Base-by-base conservation (phyloP, 2,888 invertebrate genomes). In the Eumacrocentrus americanus region DNA sequence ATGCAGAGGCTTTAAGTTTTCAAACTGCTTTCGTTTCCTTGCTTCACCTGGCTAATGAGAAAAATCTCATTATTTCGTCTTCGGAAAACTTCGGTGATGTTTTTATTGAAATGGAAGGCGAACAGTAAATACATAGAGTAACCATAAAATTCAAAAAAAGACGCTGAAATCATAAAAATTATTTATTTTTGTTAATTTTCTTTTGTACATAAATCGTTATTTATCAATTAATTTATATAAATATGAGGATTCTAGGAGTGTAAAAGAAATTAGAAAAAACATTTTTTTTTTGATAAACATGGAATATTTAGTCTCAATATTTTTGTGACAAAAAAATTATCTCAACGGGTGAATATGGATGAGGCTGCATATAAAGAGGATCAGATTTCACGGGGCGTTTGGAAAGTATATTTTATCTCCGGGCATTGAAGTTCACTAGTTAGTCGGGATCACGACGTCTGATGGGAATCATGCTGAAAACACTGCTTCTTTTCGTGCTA, bases 391-490 rank as follows among this genome's bases (percentile, higher is more conserved):
- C 25, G 40, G 52, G 52, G 52, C 52, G 52, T 52, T 52, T 12
- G n/a, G n/a, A n/a, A n/a, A n/a, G n/a, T n/a, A n/a, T n/a, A n/a
- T n/a, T n/a, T n/a, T n/a, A n/a, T n/a, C n/a, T n/a, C n/a, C n/a
- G n/a, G n/a, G n/a, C n/a, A n/a, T n/a, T 29, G 29, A 9, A 29
- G 5, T 9, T 29, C 9, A 29, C 5, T 9, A 29, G 29, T 46
- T 44, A 55, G 50, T 55, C 20, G 14, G 18, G 7, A 42, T 12
- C 54, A 20, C 22, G 23, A 42, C 44, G 34, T 47, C 29, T 38
- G 18, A 23, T 42, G 37, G 11, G 34, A 60, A 60, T 38, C 50
- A 60, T 60, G 60, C 29, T 25, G 6, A 44, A 51, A 25, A 44
- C 12, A 54, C 12, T 55, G 11, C 34, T 51, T 44, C 2, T 51